A percentile compares a stretch with the other conserved stretches of the same genome.
phyloP scores from a whole-genome alignment of 2,113 vertebrate species.

The Gracilinanus agilis region DNA sequence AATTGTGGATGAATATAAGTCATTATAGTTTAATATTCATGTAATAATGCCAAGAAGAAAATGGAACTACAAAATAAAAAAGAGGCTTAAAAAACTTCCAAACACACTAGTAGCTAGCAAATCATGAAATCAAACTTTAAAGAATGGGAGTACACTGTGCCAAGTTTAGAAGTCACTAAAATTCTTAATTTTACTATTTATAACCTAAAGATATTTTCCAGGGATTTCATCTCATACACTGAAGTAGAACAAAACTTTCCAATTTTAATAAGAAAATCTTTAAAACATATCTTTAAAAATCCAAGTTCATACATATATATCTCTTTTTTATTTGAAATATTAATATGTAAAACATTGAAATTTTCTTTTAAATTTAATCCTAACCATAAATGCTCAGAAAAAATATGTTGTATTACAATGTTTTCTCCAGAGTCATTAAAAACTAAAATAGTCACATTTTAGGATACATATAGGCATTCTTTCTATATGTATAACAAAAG shows the following conservation, averaged over 20 bases:
- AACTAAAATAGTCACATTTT: background rate
- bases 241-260: slow-evolving; percentile 17
- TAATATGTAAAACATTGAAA: background rate
- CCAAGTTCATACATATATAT: background rate
- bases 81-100: background rate
- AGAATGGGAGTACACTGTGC: slow-evolving; percentile 9
- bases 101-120: background rate
- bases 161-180: slow-evolving; percentile 19
- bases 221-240: slow-evolving; percentile 9
- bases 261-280: slow-evolving; percentile 33
- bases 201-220: background rate
- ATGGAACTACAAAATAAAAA: background rate
- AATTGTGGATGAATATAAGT: background rate
- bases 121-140: slow-evolving; percentile 17
- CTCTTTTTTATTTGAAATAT: background rate
- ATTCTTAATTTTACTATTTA: slow-evolving; percentile 21
- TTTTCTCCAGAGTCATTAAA: background rate
- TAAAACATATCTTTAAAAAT: background rate
- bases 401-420: background rate
- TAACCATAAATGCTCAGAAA: background rate
- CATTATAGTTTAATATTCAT: slow-evolving; percentile 32
- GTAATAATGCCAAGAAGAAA: slow-evolving; percentile 6
- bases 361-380: slow-evolving; percentile 30
- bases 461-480: background rate
- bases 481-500: background rate